A percentile compares a stretch with the other conserved stretches of the same genome.
phyloP scores from a whole-genome alignment of 2,113 vertebrate genomes.

The Pipra filicauda region DNA sequence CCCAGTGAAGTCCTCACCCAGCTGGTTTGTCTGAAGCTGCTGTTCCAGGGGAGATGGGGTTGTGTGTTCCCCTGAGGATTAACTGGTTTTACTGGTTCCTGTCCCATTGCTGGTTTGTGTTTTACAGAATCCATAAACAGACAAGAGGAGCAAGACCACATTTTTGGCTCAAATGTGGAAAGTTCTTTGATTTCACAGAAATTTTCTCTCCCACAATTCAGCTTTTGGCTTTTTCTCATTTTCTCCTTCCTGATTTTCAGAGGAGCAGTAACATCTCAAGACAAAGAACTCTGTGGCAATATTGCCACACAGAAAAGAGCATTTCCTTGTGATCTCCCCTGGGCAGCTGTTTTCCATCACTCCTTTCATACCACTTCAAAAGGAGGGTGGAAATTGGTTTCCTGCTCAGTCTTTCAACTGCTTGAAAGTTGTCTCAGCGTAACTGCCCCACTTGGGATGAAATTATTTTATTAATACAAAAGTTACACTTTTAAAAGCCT shows the following conservation, averaged over 20 bases:
- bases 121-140: not conserved
- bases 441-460: not conserved
- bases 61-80: not conserved
- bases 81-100: not conserved
- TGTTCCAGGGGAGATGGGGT: not conserved
- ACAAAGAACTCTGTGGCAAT: not conserved
- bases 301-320: not conserved
- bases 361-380: not conserved
- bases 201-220: not conserved
- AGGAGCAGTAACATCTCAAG: not conserved
- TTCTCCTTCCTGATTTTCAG: not conserved
- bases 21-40: not conserved
- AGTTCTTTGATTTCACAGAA: not conserved
- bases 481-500: not conserved
- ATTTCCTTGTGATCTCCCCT: not conserved
- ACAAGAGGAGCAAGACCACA: not conserved
- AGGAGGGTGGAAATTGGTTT: not conserved
- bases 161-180: not conserved
- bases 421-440: not conserved
- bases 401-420: not conserved
- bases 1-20: not conserved
- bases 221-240: not conserved
- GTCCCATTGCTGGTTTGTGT: not conserved
- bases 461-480: not conserved
- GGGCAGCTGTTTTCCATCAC: slow-evolving; percentile 29